Evolutionary conservation across 92 coral and sea anemone species (phyloP).

Genomic region (Phenganax stokvisi): DNA sequence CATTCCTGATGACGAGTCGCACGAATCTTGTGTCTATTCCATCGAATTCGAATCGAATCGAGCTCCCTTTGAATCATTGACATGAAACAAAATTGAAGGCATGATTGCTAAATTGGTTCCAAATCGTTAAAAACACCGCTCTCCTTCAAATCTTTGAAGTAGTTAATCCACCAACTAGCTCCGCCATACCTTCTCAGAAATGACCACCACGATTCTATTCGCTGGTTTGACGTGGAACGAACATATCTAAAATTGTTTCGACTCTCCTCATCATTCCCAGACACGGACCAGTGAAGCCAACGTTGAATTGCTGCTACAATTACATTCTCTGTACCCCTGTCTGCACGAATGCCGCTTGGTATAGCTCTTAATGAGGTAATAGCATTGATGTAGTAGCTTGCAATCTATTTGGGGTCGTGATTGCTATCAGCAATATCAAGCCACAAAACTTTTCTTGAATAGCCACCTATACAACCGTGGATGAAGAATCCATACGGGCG

Average conservation of each 20-base stretch:
- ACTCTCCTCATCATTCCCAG: not conserved
- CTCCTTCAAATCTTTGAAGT: conserved; percentile 24
- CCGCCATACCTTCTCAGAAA: conserved; percentile 7
- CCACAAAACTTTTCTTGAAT: conserved; percentile 5
- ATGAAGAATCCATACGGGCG: conserved; percentile 7
- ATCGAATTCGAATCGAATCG: conserved; percentile 41
- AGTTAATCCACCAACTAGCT: conserved; percentile 31
- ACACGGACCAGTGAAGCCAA: conserved; percentile 3
- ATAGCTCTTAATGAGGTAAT: not conserved
- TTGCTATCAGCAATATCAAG: conserved; percentile 26
- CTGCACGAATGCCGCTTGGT: conserved; percentile 19
- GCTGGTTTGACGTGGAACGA: conserved; percentile 11
- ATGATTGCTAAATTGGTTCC: not conserved
- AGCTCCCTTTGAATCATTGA: conserved; percentile 42
- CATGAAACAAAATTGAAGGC: conserved; percentile 36
- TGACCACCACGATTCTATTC: conserved; percentile 25
- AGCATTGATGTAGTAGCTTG: conserved; percentile 8
- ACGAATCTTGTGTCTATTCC: conserved; percentile 48
- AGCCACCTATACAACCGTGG: conserved; percentile 15
- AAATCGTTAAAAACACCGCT: conserved; percentile 2
- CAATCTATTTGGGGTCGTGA: conserved; percentile 30
- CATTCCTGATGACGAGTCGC: conserved; percentile 46
- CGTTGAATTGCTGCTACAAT: conserved; percentile 27
- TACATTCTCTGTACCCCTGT: conserved; percentile 34
- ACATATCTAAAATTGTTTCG: not conserved